Evolutionary conservation across 2,888 invertebrate species (phyloP), one percentile per base, ranked within the genome.

Genomic region (Aspidapion aeneum): DNA sequence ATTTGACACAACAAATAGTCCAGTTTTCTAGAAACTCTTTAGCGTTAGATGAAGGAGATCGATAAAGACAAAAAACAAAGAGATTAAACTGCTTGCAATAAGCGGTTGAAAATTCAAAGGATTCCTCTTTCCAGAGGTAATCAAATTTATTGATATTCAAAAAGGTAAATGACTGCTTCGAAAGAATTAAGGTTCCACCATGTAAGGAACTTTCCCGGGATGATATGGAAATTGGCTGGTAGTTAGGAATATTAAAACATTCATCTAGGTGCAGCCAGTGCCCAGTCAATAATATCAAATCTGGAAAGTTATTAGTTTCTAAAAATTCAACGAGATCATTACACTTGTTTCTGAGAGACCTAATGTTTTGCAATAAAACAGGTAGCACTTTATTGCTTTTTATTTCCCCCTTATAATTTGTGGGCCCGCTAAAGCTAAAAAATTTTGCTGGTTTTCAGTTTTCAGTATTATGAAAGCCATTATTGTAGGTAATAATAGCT

Each of bases 61-160:
- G 55, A 55, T 55, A 55, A 18, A 55, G 12, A 55, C 18, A 55
- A 19, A 55, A 55, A 18, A 55, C 20, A 55, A 19, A 55, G 3
- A 55, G 20, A 55, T 55, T 19, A 55, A 19, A 19, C 18, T 17
- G 19, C 18, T 16, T 55, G 55, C 9, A 19, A 19, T 19, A 55
- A 19, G 20, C 2, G 9, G 18, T 3, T 17, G 19, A 55, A 19
- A 55, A 55, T 55, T 55, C 18, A 55, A 55, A 55, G 20, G 20
- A 18, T 17, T 20, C 55, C 20, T 55, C 55, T 16, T 17, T 20
- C 20, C 18, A 55, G 18, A 55, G 55, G 55, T 55, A 16, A 55
- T 55, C 55, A 19, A 55, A 55, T 19, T 19, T 55, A 55, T 55
- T 19, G 12, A 55, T 20, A 12, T 19, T 55, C 19, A 16, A 2